These are phyloP conservation scores for Vidua macroura DNA, from an alignment of 2,113 vertebrate species.

Conservation along the genomic window DNA sequence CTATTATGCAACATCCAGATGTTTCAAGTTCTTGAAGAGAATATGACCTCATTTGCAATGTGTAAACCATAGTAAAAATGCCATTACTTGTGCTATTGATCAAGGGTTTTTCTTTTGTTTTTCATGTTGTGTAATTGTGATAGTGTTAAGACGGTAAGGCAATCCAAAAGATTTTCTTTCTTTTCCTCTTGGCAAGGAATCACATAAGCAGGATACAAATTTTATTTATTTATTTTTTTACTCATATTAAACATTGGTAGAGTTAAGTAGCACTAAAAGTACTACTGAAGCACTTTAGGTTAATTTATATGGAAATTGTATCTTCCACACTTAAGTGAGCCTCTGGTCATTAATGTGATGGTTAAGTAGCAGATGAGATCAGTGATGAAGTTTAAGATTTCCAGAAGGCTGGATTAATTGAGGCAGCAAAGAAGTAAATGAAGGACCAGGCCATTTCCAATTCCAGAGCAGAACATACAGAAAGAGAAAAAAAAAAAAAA, in stretches of 20 bases:
- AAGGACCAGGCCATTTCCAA: not conserved
- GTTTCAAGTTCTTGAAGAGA: not conserved
- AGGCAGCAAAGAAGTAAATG: not conserved
- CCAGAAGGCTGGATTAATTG: not conserved
- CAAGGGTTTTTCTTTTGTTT: not conserved
- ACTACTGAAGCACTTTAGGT: not conserved
- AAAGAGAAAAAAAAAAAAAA: not conserved
- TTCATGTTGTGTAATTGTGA: not conserved
- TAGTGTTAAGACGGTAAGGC: not conserved
- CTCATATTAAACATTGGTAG: not conserved
- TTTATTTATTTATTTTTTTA: too few species aligned
- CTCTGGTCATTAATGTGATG: not conserved
- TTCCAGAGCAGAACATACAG: not conserved
- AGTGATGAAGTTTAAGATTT: not conserved
- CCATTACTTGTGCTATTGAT: not conserved
- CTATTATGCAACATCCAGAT: not conserved
- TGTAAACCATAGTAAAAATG: not conserved
- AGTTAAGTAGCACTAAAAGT: not conserved
- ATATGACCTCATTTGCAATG: not conserved
- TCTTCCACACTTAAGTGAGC: not conserved
- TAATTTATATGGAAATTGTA: not conserved
- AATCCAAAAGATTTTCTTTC: not conserved
- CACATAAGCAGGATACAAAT: too few species aligned
- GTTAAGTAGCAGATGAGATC: not conserved
- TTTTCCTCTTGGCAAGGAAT: not conserved